A percentile compares a stretch with the other conserved stretches of the same genome.
Conservation (phyloP, 2,888 invertebrate species). For the Tipula vernalis region DNA sequence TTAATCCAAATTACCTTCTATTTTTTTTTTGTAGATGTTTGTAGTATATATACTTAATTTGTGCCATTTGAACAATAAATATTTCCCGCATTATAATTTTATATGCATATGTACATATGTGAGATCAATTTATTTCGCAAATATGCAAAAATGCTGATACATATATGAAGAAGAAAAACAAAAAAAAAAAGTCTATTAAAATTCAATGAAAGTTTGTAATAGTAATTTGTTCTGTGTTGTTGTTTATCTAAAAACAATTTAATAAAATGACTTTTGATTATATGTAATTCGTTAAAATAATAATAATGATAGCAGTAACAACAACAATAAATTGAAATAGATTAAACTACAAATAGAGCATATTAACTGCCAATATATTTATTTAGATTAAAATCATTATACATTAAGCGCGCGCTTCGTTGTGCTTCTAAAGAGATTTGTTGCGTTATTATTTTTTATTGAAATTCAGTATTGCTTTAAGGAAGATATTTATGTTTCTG, state of each 20-base stretch:
- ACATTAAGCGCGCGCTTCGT: not conserved
- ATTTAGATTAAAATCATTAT: not conserved
- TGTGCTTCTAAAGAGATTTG: not conserved
- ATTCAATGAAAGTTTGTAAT: not conserved
- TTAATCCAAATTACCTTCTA: too few species aligned
- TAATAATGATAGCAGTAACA: not conserved
- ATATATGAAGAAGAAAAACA: not conserved
- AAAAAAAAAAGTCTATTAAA: not conserved
- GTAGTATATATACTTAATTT: not conserved
- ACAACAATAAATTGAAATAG: not conserved
- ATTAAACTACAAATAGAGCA: not conserved
- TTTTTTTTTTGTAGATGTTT: too few species aligned
- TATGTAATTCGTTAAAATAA: not conserved
- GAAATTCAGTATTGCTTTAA: not conserved
- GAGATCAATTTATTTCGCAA: not conserved
- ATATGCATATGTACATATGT: not conserved
- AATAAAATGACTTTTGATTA: slow-evolving; percentile 4
- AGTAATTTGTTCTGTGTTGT: not conserved
- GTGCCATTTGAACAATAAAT: not conserved
- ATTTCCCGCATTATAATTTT: not conserved
- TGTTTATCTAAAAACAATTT: not conserved
- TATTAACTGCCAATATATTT: not conserved
- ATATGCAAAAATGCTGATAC: not conserved
- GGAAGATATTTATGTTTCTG: not conserved
- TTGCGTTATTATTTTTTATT: not conserved